A percentile compares a stretch with the other conserved stretches of the same genome.
Conservation (phyloP, 2,113 vertebrate genomes). For the Tupaia chinensis region DNA sequence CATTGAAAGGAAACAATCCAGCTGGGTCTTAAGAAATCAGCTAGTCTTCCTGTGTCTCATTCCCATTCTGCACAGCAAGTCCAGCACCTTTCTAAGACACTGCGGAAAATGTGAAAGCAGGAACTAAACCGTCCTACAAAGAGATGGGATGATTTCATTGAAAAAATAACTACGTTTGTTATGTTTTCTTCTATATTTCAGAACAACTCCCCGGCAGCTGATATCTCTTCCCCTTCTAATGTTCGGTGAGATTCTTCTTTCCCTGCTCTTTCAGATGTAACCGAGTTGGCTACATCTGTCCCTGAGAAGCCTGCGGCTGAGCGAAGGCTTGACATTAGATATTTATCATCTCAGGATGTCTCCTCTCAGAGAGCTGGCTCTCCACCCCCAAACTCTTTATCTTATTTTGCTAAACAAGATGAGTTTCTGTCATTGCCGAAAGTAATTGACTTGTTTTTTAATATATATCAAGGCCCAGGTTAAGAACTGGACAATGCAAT, state of each 20-base stretch:
- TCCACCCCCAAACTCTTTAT: not conserved
- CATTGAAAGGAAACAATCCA: not conserved
- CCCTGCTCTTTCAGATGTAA: not conserved
- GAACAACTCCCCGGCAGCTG: not conserved
- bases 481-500: slow-evolving; percentile 60
- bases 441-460: slow-evolving; percentile 64
- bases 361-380: not conserved
- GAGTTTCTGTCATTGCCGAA: slow-evolving; percentile 52
- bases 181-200: not conserved
- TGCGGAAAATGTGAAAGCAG: not conserved
- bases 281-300: not conserved
- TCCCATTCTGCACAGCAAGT: not conserved
- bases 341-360: slow-evolving; percentile 12
- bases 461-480: slow-evolving; percentile 59
- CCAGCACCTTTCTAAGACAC: accelerated
- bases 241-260: not conserved
- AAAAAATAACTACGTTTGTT: not conserved
- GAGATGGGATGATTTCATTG: not conserved
- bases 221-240: not conserved
- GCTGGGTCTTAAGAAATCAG: not conserved
- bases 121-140: not conserved
- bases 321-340: not conserved
- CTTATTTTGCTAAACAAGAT: slow-evolving; percentile 57
- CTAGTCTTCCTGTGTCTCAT: not conserved
- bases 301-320: not conserved